A percentile compares a stretch with the other conserved stretches of the same genome.
Evolutionary conservation across 2,113 vertebrate genomes (phyloP).

Genomic region (Etheostoma spectabile): DNA sequence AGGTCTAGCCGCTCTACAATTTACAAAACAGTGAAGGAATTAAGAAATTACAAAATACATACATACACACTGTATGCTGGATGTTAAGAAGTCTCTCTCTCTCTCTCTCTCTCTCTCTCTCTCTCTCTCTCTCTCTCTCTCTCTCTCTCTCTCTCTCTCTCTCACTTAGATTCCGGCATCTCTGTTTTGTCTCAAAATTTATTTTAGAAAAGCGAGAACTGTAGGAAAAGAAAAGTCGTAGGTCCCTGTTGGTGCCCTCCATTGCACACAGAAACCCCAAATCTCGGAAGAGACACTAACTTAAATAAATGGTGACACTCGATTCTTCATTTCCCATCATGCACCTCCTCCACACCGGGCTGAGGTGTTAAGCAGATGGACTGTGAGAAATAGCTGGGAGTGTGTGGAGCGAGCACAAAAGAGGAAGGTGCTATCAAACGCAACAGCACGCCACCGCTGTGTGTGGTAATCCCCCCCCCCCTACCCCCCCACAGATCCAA

Average conservation of each 20-base stretch:
- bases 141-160: too few relatives aligned
- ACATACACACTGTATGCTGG: too few relatives aligned
- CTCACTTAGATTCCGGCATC: too few relatives aligned
- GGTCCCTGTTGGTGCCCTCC: neutral
- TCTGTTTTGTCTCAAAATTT: too few relatives aligned
- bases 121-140: too few relatives aligned
- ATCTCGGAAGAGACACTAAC: neutral
- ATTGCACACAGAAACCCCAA: neutral
- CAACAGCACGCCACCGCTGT: constrained; percentile 2
- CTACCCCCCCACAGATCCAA: constrained; percentile 1
- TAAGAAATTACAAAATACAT: too few relatives aligned
- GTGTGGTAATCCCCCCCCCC: constrained; percentile 28
- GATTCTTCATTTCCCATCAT: constrained; percentile 1
- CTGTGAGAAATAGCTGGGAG: constrained; percentile 30
- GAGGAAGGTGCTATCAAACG: constrained; percentile 3
- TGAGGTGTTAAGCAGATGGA: constrained; percentile 39
- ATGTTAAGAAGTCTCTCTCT: too few relatives aligned
- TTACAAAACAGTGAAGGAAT: too few relatives aligned
- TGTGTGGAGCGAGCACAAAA: neutral
- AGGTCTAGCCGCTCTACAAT: too few relatives aligned
- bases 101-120: too few relatives aligned
- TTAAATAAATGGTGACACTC: constrained; percentile 28
- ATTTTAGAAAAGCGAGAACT: too few relatives aligned
- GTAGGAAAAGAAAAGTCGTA: too few relatives aligned
- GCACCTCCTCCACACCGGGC: constrained; percentile 2